Percentiles rank a stretch among this genome's conserved stretches.
phyloP scores from a whole-genome alignment of 2,113 vertebrate species.

The Takifugu flavidus region DNA sequence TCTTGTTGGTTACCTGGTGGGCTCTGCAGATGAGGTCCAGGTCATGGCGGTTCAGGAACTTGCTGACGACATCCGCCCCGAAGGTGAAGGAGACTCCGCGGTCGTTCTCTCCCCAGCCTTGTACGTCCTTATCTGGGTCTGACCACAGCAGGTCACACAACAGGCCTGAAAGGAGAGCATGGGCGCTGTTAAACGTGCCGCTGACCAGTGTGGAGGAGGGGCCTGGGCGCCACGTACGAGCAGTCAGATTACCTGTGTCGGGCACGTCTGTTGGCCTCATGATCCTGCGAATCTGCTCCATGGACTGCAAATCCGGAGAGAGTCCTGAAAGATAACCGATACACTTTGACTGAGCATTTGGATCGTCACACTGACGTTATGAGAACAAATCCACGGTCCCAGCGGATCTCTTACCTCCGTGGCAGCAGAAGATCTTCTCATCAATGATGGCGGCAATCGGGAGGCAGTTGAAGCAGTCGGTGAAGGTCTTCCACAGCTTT shows the following conservation, averaged over 20 bases:
- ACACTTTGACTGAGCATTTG: not conserved
- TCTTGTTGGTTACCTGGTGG: constrained; percentile 83
- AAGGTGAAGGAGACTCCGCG: constrained; percentile 98
- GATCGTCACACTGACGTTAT: not conserved
- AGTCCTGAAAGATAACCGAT: constrained; percentile 41
- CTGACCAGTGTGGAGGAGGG: not conserved
- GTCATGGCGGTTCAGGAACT: constrained; percentile 98
- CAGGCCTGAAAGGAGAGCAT: constrained; percentile 77
- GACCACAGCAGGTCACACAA: constrained; percentile 98
- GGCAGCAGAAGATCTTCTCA: constrained; percentile 99
- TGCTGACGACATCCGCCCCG: constrained; percentile 97
- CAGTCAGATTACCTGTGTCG: constrained; percentile 57
- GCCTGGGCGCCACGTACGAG: not conserved
- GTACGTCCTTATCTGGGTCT: constrained; percentile 97
- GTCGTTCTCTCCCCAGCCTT: constrained; percentile 98
- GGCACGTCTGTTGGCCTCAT: constrained; percentile 74
- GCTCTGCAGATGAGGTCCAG: constrained; percentile 98
- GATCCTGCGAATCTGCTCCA: constrained; percentile 75
- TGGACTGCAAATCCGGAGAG: constrained; percentile 70
- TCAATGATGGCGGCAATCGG: constrained; percentile 98
- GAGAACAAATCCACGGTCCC: not conserved
- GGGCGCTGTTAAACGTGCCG: not conserved
- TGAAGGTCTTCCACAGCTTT: constrained; percentile 99
- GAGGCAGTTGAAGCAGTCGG: constrained; percentile 98
- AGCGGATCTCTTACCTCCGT: constrained; percentile 81